These are phyloP conservation scores for Nibea albiflora DNA, from an alignment of 2,113 vertebrate genomes.

Conservation along the genomic window DNA sequence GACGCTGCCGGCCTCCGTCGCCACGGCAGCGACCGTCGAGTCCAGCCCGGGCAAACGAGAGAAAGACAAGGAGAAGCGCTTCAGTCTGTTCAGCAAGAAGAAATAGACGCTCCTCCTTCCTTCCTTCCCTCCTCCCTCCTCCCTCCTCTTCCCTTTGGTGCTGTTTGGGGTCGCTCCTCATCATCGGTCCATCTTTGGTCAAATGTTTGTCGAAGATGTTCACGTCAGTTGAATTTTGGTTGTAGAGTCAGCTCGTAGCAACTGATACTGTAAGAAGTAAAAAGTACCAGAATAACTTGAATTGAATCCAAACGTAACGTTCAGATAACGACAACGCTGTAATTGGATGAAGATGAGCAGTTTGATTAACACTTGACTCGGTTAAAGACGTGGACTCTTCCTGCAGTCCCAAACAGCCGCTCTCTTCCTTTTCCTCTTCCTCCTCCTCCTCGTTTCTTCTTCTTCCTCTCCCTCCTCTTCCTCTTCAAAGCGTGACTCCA, in stretches of 20 bases:
- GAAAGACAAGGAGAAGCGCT: conserved; percentile 98
- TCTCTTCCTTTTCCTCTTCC: neutral
- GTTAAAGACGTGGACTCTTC: neutral
- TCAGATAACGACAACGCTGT: neutral
- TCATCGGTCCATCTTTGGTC: conserved; percentile 30
- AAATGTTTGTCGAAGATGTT: conserved; percentile 33
- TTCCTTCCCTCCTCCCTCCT: conserved; percentile 45
- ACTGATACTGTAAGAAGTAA: conserved; percentile 22
- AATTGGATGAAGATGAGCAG: neutral
- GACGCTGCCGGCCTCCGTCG: conserved; percentile 93
- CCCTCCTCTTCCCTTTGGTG: conserved; percentile 34
- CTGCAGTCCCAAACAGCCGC: conserved; percentile 57
- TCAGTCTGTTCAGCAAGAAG: conserved; percentile 99
- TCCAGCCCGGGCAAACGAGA: conserved; percentile 98
- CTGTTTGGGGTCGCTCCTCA: conserved; percentile 61
- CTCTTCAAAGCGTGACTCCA: conserved; percentile 87
- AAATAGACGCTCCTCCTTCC: conserved; percentile 85
- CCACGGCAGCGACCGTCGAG: conserved; percentile 87
- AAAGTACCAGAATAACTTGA: neutral
- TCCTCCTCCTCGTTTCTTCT: neutral
- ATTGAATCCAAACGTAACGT: no score
- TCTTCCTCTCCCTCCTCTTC: conserved; percentile 43
- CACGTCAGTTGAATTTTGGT: neutral
- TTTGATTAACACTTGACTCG: neutral
- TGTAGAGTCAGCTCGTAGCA: conserved; percentile 45